These are phyloP conservation scores for Marronus borbonicus DNA, from an alignment of 2,888 invertebrate genomes.

Conservation along the genomic window DNA sequence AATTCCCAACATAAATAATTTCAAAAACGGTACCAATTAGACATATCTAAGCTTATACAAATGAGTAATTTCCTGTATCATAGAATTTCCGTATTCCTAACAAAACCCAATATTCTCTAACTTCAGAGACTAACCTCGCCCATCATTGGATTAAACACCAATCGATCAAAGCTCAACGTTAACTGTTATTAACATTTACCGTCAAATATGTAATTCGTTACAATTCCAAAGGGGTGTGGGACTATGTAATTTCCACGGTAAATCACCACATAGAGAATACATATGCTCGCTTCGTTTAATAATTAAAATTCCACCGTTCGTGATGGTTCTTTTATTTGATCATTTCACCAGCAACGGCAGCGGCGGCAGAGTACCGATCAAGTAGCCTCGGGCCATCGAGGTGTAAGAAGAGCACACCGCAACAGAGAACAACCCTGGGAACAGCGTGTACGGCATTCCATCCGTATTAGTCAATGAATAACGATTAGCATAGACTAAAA, in stretches of 20 bases:
- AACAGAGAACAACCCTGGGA: constrained; percentile 40
- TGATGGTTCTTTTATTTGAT: constrained; percentile 36
- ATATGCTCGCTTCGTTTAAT: constrained; percentile 5
- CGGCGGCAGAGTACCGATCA: constrained; percentile 16
- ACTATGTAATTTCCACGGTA: constrained; percentile 45
- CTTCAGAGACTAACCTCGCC: no score
- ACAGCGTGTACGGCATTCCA: constrained; percentile 40
- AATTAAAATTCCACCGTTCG: constrained; percentile 47
- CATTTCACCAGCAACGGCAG: constrained; percentile 25
- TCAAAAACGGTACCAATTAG: no score
- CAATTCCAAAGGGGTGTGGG: background rate
- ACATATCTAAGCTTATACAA: no score
- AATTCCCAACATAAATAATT: no score
- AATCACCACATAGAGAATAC: constrained; percentile 24
- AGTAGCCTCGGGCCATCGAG: constrained; percentile 26
- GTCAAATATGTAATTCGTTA: background rate
- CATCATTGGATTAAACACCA: background rate
- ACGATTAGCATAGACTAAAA: constrained; percentile 55
- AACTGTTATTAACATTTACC: background rate
- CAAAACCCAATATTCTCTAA: no score
- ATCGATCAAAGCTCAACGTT: background rate
- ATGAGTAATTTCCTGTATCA: no score
- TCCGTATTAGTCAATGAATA: constrained; percentile 41
- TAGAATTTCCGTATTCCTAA: no score
- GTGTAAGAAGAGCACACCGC: constrained; percentile 36